Percentiles rank a stretch among this genome's conserved stretches.
Evolutionary conservation across 2,113 vertebrate species (phyloP).

Genomic region (Sebastes fasciatus): DNA sequence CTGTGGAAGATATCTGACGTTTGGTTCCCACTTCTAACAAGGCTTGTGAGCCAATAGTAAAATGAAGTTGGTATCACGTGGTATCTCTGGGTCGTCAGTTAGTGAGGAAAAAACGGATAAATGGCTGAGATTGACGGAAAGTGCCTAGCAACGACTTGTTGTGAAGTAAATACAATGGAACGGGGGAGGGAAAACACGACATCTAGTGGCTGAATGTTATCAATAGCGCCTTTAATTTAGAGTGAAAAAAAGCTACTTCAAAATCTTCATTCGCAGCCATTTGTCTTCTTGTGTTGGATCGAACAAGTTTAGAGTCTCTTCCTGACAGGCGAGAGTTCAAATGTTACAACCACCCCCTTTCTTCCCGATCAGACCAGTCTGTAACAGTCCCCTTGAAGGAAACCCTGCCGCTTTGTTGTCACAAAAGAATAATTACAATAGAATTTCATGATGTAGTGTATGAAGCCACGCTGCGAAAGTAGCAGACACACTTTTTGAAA

Average conservation of each 20-base stretch:
- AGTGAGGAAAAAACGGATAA: too few species aligned
- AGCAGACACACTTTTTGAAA: slow-evolving; percentile 50
- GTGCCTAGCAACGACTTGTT: too few species aligned
- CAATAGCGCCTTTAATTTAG: too few species aligned
- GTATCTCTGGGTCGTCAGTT: too few species aligned
- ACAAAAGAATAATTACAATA: slow-evolving; percentile 60
- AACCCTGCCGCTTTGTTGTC: slow-evolving; percentile 49
- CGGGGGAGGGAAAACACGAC: too few species aligned
- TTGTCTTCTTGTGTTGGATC: slow-evolving; percentile 1
- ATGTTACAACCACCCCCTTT: slow-evolving; percentile 16
- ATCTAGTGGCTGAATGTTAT: too few species aligned
- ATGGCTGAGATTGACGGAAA: too few species aligned
- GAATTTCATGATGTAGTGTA: slow-evolving; percentile 56
- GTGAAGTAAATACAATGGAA: too few species aligned
- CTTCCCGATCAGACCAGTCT: slow-evolving; percentile 5
- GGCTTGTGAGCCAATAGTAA: too few species aligned
- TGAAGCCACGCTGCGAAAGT: slow-evolving; percentile 47
- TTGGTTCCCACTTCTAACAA: too few species aligned
- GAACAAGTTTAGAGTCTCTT: slow-evolving; percentile 1
- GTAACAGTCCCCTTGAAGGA: slow-evolving; percentile 32
- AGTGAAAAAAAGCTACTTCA: neutral
- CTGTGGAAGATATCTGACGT: too few species aligned
- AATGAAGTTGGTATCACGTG: too few species aligned
- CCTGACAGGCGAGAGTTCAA: slow-evolving; percentile 21
- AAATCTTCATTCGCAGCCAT: neutral